Evolutionary conservation across 2,113 vertebrate genomes (phyloP).

Genomic region (Natator depressus): DNA sequence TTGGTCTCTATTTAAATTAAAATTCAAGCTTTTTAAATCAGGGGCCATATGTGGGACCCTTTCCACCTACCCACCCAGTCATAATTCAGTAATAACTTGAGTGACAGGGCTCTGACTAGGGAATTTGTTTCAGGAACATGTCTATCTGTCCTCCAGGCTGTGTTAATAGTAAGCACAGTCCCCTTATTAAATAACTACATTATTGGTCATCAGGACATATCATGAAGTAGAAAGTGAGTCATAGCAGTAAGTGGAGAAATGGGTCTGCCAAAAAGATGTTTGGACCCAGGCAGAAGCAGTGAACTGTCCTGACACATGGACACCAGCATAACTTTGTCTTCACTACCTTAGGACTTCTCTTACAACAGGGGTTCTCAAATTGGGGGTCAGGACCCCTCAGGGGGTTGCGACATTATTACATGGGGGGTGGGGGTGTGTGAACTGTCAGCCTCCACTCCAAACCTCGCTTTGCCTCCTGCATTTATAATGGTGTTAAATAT

Average conservation of each 20-base stretch:
- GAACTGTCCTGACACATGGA: not conserved
- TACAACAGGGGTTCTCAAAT: not conserved
- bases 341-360: not conserved
- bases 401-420: too few species aligned
- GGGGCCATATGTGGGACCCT: not conserved
- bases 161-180: not conserved
- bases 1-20: not conserved
- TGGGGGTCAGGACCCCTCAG: too few species aligned
- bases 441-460: too few species aligned
- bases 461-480: too few species aligned
- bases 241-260: not conserved
- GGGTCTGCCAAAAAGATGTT: not conserved
- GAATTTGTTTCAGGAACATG: not conserved
- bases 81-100: not conserved
- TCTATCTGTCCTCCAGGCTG: not conserved
- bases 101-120: not conserved
- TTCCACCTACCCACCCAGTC: accelerated
- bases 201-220: not conserved
- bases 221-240: not conserved
- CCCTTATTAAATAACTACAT: not conserved
- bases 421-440: too few species aligned
- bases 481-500: too few species aligned
- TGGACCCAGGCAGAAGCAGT: not conserved
- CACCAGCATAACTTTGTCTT: not conserved
- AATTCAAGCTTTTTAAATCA: not conserved